These are phyloP conservation scores for Sylvilagus floridanus DNA, from an alignment of 2,797 vertebrate genomes.

Conservation along the genomic window DNA sequence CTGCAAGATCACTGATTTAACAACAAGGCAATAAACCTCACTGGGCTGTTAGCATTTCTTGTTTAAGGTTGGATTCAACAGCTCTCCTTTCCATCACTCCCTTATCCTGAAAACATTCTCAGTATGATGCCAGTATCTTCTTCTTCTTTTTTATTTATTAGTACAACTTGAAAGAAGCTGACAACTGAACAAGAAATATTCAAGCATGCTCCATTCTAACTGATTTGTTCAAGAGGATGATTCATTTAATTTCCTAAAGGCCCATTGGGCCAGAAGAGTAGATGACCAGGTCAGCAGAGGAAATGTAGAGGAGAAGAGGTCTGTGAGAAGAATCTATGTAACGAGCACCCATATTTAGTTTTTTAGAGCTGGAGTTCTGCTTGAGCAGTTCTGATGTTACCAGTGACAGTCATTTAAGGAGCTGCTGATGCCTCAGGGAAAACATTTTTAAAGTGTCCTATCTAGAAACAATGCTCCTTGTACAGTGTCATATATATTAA, in stretches of 20 bases:
- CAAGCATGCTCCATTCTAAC: slow-evolving; percentile 70
- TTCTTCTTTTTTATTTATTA: slow-evolving; percentile 58
- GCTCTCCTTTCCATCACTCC: slow-evolving; percentile 54
- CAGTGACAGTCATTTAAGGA: slow-evolving; percentile 80
- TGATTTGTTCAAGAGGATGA: slow-evolving; percentile 81
- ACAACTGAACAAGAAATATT: slow-evolving; percentile 81
- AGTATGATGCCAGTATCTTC: slow-evolving; percentile 53
- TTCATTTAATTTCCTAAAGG: slow-evolving; percentile 84
- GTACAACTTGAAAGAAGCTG: slow-evolving; percentile 76
- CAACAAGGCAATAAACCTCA: slow-evolving; percentile 53
- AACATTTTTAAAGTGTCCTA: slow-evolving; percentile 76
- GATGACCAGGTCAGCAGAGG: slow-evolving; percentile 81
- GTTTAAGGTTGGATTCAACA: slow-evolving; percentile 68
- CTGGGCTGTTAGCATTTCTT: slow-evolving; percentile 69
- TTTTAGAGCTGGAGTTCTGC: slow-evolving; percentile 79
- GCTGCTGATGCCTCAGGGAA: slow-evolving; percentile 79
- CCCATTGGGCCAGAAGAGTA: slow-evolving; percentile 77
- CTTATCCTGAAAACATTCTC: slow-evolving; percentile 75
- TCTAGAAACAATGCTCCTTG: slow-evolving; percentile 69
- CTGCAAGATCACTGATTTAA: slow-evolving; percentile 55
- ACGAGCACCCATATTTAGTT: slow-evolving; percentile 81
- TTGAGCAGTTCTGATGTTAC: slow-evolving; percentile 80
- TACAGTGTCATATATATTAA: slow-evolving; percentile 65
- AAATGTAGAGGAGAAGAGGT: slow-evolving; percentile 72
- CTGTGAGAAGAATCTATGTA: slow-evolving; percentile 76